Conservation (phyloP, 2,797 vertebrate genomes). For the Malacoraja senta region DNA sequence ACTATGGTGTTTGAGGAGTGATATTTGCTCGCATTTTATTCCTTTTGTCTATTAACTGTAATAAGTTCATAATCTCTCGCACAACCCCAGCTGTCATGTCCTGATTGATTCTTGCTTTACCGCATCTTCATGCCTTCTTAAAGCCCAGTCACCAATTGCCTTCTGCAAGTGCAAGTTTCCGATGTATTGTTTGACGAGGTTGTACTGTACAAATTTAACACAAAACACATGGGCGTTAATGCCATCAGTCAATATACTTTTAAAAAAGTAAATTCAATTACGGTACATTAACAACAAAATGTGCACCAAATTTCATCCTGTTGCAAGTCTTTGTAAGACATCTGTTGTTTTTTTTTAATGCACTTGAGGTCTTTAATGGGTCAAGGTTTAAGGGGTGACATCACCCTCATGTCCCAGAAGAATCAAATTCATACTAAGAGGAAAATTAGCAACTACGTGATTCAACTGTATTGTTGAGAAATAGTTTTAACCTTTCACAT, state of each 20-base stretch:
- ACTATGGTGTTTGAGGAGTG: background rate
- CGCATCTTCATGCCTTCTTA: background rate
- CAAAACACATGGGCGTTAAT: constrained; percentile 37
- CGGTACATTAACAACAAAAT: constrained; percentile 35
- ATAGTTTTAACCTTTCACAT: constrained; percentile 18
- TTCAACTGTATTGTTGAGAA: constrained; percentile 21
- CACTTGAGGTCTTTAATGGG: constrained; percentile 22
- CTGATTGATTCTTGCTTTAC: constrained; percentile 19
- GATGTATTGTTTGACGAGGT: constrained; percentile 19
- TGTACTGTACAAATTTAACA: constrained; percentile 31
- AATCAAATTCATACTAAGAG: background rate
- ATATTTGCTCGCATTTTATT: background rate
- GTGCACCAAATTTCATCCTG: constrained; percentile 37
- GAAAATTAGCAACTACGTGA: constrained; percentile 11
- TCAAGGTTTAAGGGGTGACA: constrained; percentile 35
- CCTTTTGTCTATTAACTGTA: background rate
- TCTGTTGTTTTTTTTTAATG: constrained; percentile 31
- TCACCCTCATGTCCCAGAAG: constrained; percentile 28
- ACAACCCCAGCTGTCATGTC: background rate
- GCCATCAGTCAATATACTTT: constrained; percentile 31
- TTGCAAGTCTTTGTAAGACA: constrained; percentile 36
- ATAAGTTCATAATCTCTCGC: background rate
- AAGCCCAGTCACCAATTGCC: background rate
- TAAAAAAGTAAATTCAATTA: constrained; percentile 37
- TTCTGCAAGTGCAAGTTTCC: background rate